Percentiles rank a stretch among this genome's conserved stretches.
Evolutionary conservation across 1,140 invertebrate genomes (phyloP).

Genomic region (Aricia agestis): DNA sequence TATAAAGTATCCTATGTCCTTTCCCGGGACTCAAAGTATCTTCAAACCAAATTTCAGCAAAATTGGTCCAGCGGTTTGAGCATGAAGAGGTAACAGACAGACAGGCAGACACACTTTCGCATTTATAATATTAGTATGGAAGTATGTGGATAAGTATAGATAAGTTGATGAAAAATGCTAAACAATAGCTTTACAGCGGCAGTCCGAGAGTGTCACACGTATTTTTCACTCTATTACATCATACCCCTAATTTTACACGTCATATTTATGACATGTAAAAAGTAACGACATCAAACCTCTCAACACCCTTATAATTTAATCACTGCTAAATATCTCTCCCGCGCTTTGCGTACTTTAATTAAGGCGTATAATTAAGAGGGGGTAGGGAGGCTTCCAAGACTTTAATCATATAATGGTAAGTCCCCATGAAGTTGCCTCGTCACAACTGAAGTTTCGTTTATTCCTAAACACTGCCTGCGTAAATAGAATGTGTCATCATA

Average conservation of each 20-base stretch:
- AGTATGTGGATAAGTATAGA: too few relatives aligned
- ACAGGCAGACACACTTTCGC: too few relatives aligned
- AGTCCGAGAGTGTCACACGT: too few relatives aligned
- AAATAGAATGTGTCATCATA: not conserved
- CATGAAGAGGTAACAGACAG: too few relatives aligned
- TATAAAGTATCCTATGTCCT: too few relatives aligned
- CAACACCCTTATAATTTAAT: slow-evolving; percentile 11
- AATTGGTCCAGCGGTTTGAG: too few relatives aligned
- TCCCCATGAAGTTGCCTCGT: slow-evolving; percentile 3
- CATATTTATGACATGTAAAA: not conserved
- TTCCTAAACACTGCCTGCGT: not conserved
- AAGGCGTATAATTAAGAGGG: slow-evolving; percentile 5
- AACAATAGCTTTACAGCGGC: too few relatives aligned
- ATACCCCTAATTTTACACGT: not conserved
- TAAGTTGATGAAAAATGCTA: too few relatives aligned
- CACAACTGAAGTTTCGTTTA: not conserved
- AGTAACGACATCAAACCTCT: not conserved
- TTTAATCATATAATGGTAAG: slow-evolving; percentile 6
- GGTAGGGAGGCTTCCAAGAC: not conserved
- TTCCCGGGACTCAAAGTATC: too few relatives aligned
- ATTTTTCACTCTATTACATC: too few relatives aligned
- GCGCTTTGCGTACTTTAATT: slow-evolving; percentile 1
- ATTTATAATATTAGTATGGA: too few relatives aligned
- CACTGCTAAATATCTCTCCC: not conserved
- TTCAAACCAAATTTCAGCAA: too few relatives aligned